Percentiles rank a stretch among this genome's conserved stretches.
phyloP scores from a whole-genome alignment of 2,888 invertebrate genomes.

The Mythimna impura region DNA sequence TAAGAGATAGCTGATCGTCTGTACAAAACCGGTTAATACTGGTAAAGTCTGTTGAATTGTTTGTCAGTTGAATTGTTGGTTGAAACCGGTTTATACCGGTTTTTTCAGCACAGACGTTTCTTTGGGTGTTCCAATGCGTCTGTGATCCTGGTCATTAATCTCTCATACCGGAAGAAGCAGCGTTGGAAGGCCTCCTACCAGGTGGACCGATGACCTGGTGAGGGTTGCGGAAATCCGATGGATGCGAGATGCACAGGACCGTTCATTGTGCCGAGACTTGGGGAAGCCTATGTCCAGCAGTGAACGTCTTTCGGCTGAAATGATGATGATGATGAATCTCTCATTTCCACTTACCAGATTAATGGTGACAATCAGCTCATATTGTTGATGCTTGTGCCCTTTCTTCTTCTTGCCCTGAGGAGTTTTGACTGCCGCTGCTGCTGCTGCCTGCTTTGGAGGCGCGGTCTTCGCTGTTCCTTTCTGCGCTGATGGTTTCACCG shows the following conservation, averaged over 20 bases:
- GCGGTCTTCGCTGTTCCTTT: slow-evolving; percentile 94
- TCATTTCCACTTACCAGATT: slow-evolving; percentile 92
- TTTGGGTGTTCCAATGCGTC: background rate
- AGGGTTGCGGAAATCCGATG: no score
- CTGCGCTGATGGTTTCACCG: slow-evolving; percentile 93
- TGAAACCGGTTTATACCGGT: background rate
- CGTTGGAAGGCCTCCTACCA: no score
- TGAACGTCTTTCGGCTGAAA: no score
- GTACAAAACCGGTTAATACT: background rate
- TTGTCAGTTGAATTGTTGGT: no score
- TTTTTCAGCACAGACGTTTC: background rate
- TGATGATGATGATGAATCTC: background rate
- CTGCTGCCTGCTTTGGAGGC: slow-evolving; percentile 91
- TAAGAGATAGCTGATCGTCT: no score
- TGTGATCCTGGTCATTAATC: no score
- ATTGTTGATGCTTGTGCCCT: slow-evolving; percentile 94
- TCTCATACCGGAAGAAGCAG: no score
- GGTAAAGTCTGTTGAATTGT: background rate
- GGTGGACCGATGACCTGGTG: no score
- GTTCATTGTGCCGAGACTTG: no score
- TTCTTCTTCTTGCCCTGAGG: slow-evolving; percentile 93
- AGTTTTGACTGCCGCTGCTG: slow-evolving; percentile 90
- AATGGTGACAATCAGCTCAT: slow-evolving; percentile 95
- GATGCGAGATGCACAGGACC: no score
- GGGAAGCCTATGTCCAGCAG: no score